Percentiles rank a stretch among this genome's conserved stretches.
Evolutionary conservation across 53 echinoderm and acorn worm genomes (phyloP).

Genomic region (Apostichopus leukothele): DNA sequence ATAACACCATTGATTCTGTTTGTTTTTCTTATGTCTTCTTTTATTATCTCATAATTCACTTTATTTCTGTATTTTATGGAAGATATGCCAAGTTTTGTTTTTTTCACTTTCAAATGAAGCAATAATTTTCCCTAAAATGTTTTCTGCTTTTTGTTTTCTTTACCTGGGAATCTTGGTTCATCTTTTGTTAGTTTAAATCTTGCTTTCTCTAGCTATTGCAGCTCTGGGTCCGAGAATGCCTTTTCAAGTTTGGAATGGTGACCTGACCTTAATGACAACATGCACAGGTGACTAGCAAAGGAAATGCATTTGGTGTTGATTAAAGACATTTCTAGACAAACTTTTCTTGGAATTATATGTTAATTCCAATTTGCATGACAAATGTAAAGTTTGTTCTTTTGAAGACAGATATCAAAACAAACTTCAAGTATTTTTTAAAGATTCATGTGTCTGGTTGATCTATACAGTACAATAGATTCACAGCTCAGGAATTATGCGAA

Average conservation of each 20-base stretch:
- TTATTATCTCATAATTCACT: neutral
- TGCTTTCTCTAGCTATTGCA: no score
- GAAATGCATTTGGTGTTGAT: no score
- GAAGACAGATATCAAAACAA: neutral
- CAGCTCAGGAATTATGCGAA: slow-evolving; percentile 8
- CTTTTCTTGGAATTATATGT: no score
- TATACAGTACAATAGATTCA: slow-evolving; percentile 15
- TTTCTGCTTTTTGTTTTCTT: no score
- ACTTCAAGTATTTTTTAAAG: neutral
- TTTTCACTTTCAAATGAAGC: neutral
- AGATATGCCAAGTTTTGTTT: neutral
- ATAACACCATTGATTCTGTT: neutral
- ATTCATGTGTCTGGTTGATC: slow-evolving; percentile 6
- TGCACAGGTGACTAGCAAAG: no score
- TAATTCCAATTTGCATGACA: no score
- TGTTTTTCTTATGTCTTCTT: neutral
- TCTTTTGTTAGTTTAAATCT: no score
- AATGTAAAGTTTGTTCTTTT: neutral
- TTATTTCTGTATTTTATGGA: neutral
- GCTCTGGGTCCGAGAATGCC: no score
- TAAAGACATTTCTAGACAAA: no score
- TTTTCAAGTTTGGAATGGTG: no score
- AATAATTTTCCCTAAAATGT: neutral
- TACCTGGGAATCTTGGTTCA: no score
- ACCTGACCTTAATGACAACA: no score